A percentile compares a stretch with the other conserved stretches of the same genome.
phyloP scores from a whole-genome alignment of 1,140 invertebrate species.

The Cotesia glomerata region DNA sequence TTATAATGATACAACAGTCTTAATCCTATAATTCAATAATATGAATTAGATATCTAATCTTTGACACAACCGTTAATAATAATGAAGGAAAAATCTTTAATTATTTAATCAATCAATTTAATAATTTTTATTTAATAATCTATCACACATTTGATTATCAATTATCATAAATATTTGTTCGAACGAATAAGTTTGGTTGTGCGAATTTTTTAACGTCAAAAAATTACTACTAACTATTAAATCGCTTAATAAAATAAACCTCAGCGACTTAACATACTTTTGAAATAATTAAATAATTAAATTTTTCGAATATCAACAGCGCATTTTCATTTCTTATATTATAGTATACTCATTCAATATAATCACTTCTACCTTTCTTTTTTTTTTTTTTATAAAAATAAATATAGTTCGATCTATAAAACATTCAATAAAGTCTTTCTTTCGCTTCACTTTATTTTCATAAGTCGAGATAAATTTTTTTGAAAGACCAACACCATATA shows the following conservation, averaged over 20 bases:
- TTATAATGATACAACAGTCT: conserved; percentile 6
- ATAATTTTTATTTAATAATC: background rate
- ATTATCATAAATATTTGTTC: background rate
- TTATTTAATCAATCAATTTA: background rate
- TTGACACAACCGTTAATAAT: background rate
- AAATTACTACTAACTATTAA: background rate
- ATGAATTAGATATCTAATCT: background rate
- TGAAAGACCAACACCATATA: conserved; percentile 10
- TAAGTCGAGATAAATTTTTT: conserved; percentile 2
- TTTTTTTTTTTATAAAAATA: conserved; percentile 14
- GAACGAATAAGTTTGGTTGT: background rate
- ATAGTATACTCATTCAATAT: background rate
- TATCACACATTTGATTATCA: background rate
- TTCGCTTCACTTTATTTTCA: background rate
- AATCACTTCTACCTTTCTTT: background rate
- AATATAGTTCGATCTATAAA: conserved; percentile 17
- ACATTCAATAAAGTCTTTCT: conserved; percentile 18
- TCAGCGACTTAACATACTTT: background rate
- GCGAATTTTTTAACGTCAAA: background rate
- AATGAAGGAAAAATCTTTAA: background rate
- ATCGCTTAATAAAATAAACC: too few species aligned
- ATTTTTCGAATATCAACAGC: background rate
- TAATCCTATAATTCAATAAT: conserved; percentile 3
- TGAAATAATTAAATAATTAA: background rate
- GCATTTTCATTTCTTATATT: background rate